These are phyloP conservation scores for Manis javanica DNA, from an alignment of 2,797 vertebrate species.

Conservation along the genomic window DNA sequence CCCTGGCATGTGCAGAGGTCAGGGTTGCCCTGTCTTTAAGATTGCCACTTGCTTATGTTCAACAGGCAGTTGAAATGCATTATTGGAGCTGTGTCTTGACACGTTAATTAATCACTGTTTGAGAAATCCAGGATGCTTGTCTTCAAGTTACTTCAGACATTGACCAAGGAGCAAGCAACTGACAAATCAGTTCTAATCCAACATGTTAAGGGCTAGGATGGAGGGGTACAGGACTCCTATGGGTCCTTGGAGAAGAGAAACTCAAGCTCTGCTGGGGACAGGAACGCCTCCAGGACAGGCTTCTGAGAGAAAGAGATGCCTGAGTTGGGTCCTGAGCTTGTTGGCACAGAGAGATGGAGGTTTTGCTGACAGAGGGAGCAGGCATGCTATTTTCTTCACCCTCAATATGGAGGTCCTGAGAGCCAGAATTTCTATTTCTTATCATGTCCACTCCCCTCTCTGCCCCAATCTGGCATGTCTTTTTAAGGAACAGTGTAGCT, in stretches of 20 bases:
- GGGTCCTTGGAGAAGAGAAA: not conserved
- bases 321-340: not conserved
- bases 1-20: rapidly evolving
- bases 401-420: not conserved
- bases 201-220: not conserved
- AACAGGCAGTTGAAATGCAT: not conserved
- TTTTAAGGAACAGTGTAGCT: not conserved
- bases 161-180: not conserved
- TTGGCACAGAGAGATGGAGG: not conserved
- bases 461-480: not conserved
- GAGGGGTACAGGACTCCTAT: rapidly evolving
- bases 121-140: not conserved
- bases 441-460: not conserved
- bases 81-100: not conserved
- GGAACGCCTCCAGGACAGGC: not conserved
- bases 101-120: not conserved
- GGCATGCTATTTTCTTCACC: not conserved
- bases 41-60: not conserved
- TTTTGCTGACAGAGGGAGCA: not conserved
- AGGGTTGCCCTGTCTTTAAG: not conserved
- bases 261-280: too few relatives aligned
- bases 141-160: not conserved
- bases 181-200: not conserved
- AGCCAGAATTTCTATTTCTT: not conserved
- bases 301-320: not conserved